These are phyloP conservation scores for Orthosia incerta DNA, from an alignment of 2,888 invertebrate genomes.

Conservation along the genomic window DNA sequence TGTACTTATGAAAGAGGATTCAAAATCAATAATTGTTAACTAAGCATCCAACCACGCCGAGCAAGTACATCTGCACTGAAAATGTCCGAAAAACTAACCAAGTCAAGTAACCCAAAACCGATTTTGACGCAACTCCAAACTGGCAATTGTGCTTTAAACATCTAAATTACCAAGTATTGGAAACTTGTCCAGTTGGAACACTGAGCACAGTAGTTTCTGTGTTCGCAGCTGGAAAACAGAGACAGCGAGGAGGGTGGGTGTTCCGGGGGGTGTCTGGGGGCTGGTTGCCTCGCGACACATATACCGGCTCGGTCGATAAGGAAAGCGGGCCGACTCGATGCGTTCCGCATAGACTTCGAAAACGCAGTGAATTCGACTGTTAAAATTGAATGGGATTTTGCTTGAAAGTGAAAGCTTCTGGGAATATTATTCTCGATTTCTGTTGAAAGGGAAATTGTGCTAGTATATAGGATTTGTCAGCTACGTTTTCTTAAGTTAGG, in stretches of 20 bases:
- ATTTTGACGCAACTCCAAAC: constrained; percentile 22
- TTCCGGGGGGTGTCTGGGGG: constrained; percentile 66
- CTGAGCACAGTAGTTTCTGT: constrained; percentile 71
- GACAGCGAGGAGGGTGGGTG: constrained; percentile 67
- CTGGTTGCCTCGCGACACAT: constrained; percentile 84
- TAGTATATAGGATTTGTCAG: constrained; percentile 16
- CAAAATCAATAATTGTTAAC: constrained; percentile 37
- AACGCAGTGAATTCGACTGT: constrained; percentile 76
- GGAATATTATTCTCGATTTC: constrained; percentile 30
- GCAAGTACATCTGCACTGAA: constrained; percentile 40
- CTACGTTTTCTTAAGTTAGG: constrained; percentile 4
- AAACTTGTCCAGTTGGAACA: constrained; percentile 70
- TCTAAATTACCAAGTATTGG: constrained; percentile 71
- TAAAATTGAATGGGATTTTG: constrained; percentile 65
- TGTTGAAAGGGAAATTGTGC: constrained; percentile 26
- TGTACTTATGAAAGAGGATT: constrained; percentile 26
- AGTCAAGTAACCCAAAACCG: constrained; percentile 15
- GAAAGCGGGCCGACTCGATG: constrained; percentile 82
- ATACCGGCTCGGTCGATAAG: constrained; percentile 88
- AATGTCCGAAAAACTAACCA: constrained; percentile 7
- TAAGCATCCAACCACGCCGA: constrained; percentile 30
- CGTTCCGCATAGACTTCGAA: constrained; percentile 77
- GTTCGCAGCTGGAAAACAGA: constrained; percentile 76
- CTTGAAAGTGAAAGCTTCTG: constrained; percentile 46
- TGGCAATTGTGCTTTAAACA: constrained; percentile 60